Evolutionary conservation across 2,888 invertebrate genomes (phyloP).

Genomic region (Lasioglossum marginatum): DNA sequence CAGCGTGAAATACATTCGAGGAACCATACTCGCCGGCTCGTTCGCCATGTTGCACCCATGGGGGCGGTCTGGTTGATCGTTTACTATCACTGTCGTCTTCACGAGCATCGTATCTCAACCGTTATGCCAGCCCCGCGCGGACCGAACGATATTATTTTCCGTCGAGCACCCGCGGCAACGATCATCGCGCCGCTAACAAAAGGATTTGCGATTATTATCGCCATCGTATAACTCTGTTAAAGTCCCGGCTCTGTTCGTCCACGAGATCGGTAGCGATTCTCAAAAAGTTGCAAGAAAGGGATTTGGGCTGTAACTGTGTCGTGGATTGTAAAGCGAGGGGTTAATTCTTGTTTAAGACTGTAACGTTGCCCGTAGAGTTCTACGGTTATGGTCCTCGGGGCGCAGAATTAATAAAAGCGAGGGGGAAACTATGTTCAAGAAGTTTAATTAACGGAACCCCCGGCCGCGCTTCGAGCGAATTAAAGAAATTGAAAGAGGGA

Average conservation of each 20-base stretch:
- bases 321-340: background rate
- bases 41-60: constrained; percentile 56
- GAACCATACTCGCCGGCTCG: constrained; percentile 51
- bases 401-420: constrained; percentile 7
- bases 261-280: constrained; percentile 14
- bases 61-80: constrained; percentile 61
- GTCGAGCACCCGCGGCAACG: constrained; percentile 41
- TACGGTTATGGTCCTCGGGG: background rate
- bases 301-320: background rate
- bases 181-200: constrained; percentile 45
- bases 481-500: constrained; percentile 11
- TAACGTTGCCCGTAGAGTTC: background rate
- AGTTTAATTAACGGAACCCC: constrained; percentile 14
- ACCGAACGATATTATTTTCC: constrained; percentile 51
- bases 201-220: constrained; percentile 57
- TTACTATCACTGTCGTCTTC: constrained; percentile 54
- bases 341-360: constrained; percentile 7
- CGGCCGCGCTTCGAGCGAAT: background rate
- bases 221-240: constrained; percentile 11
- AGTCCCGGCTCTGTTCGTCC: background rate
- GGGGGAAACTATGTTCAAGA: background rate
- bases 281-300: constrained; percentile 7
- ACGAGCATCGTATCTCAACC: constrained; percentile 56
- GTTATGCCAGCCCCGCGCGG: constrained; percentile 30
- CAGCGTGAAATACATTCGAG: constrained; percentile 60